Percentiles rank a stretch among this genome's conserved stretches.
Conservation (phyloP, 2,888 invertebrate species). For the Eupithecia exiguata region DNA sequence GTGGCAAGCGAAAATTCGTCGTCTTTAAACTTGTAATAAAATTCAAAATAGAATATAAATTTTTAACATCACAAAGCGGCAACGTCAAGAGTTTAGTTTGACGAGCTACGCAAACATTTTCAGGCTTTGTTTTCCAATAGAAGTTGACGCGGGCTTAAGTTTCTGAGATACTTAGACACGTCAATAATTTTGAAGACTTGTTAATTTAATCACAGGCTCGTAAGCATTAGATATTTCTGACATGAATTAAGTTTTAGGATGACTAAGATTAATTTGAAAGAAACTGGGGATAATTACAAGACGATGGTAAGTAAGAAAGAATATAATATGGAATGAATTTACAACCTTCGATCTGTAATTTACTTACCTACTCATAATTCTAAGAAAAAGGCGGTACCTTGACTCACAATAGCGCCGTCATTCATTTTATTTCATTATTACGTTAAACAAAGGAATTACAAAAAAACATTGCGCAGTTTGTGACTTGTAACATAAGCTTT, state of each 20-base stretch:
- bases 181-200: too few species aligned
- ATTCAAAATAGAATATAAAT: conserved; percentile 5
- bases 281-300: background rate
- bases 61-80: conserved; percentile 6
- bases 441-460: too few species aligned
- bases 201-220: background rate
- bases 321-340: background rate
- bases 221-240: background rate
- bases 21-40: background rate
- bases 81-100: conserved; percentile 15
- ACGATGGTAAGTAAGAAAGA: background rate
- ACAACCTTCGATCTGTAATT: too few species aligned
- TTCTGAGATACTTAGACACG: too few species aligned
- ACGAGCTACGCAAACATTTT: conserved; percentile 45
- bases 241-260: too few species aligned
- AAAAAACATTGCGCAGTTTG: too few species aligned
- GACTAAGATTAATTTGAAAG: background rate
- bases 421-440: too few species aligned
- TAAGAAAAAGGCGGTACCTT: too few species aligned
- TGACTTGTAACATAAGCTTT: too few species aligned
- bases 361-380: too few species aligned
- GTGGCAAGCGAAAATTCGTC: background rate
- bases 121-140: conserved; percentile 44
- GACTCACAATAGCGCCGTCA: too few species aligned
- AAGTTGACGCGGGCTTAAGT: background rate